Evolutionary conservation across 2,797 vertebrate genomes (phyloP), one percentile per base, ranked within the genome.

Genomic region (Balearica regulorum): DNA sequence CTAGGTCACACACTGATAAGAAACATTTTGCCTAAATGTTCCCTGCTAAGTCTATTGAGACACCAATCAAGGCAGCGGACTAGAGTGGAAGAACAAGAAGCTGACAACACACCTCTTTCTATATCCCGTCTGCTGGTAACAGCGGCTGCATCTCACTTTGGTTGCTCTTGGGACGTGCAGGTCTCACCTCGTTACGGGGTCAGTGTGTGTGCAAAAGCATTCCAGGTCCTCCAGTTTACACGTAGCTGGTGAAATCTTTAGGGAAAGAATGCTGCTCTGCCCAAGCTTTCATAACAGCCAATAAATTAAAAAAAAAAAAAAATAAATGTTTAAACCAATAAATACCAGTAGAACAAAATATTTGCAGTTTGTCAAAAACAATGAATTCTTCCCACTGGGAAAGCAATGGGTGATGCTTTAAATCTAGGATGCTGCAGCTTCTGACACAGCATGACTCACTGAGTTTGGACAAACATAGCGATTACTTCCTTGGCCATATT

Each of bases 361-460:
- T 20, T 44, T 83, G 84, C 55, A 28, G 35, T 76, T 79, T 73
- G 46, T 83, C 77, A 58, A 71, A 90, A 68, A 48, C 51, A 43
- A 26, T 13, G 5, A 87, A n/a, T 85, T 90, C n/a, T 77, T 87
- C 83, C 49, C 41, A 14, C 66, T 89, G 39, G 16, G 71, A 77
- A 78, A 92, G 44, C 51, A 66, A 48, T 2, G 25, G 48, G 35
- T 21, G 48, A 76, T 37, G 51, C 54, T 83, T 62, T 69, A 84
- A 79, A 69, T 29, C 31, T 4, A 33, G 46, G 65, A 62, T 33
- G n/a, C 44, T 70, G 65, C 66, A 82, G 61, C 35, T 91, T 78
- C 66, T 2, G 1, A 46, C 72, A 26, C 0, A 1, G 51, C 70
- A 26, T 0, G 1, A 43, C 17, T n/a, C 64, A n/a, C 4, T 0